Evolutionary conservation across 2,797 vertebrate species (phyloP), one percentile per base, ranked within the genome.

Genomic region (Centropyge bicolor): DNA sequence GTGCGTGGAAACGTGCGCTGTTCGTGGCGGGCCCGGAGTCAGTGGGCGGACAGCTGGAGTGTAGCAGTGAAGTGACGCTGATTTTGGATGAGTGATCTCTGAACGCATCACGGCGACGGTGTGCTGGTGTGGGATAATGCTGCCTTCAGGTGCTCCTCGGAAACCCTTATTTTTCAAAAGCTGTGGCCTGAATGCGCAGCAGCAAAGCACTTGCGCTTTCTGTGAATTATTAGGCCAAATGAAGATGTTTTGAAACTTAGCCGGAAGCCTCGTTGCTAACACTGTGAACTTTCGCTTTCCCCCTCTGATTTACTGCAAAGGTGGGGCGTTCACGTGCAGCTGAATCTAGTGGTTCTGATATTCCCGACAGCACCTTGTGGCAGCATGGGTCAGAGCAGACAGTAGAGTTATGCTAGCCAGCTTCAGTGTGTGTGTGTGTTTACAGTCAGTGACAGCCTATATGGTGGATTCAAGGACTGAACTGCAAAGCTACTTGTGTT

Each of bases 1-100:
- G 45, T 56, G 27, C 13, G 14, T 9, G 24, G 35, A 8, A 0
- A 27, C n/a, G 6, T 0, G 38, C 1, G 43, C 4, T 6, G 61
- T 31, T 45, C 4, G 36, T 43, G 0, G 4, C 8, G 55, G 1
- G 35, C 3, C 41, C 1, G 24, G 43, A 12, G 51, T 2, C 6
- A 4, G 56, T 2, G 54, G 20, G 38, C 35, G 56, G 49, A 2
- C 43, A 9, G 70, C 41, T n/a, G 49, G 5, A 2, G 48, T 46
- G 63, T 59, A 24, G 80, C 62, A 92, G 92, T 91, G 90, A 82
- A 61, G 45, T 67, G 89, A 91, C 91, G 92, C 81, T 94, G 94
- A 94, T 94, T 94, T 94, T 77, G 90, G 92, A 93, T 90, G 88
- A 91, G 91, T 87, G 89, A 91, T 83, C 86, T 88, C 88, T 74